Base-by-base conservation (phyloP, 1,140 invertebrate species). In the Drosophila bocki region DNA sequence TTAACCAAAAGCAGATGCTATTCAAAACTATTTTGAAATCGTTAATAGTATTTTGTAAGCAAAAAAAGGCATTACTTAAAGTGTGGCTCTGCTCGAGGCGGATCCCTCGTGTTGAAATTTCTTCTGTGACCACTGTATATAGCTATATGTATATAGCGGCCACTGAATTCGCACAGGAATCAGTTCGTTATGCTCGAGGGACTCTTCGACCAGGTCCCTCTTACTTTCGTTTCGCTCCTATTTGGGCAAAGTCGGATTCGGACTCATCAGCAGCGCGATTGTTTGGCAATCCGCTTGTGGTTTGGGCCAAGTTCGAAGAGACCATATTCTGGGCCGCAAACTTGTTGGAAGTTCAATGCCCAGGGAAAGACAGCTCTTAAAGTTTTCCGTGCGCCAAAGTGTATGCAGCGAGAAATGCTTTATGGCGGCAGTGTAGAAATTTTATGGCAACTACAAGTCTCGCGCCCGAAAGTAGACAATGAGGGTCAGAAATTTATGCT, bases 261-360 rank as follows among this genome's bases (percentile, higher is more conserved):
- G 57, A 56, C 74, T 76, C 56, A 70, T 64, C 59, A 71, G 60
- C 56, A 12, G 17, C 37, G 11, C 61, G 35, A 67, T 78, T 82
- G 79, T 78, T 58, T 65, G 51, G n/a, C 50, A 71, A 65, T 62
- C 60, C 37, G 39, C 58, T 42, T 29, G 37, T 26, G 45, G 57
- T 42, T 63, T 56, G 26, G 41, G 51, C 53, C 44, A 58, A 70
- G 33, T 32, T 61, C 22, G 47, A n/a, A 26, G 32, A 39, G 11
- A 42, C 50, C 32, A n/a, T n/a, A n/a, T n/a, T n/a, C n/a, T n/a
- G n/a, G n/a, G n/a, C n/a, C n/a, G n/a, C n/a, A n/a, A 42, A 19
- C 69, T 57, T 57, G 48, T 57, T 17, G 48, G 39, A 64, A 75
- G 51, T 76, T 75, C 48, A 53, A 47, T 70, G 67, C 32, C 67